Percentiles rank a stretch among this genome's conserved stretches.
Evolutionary conservation across 2,888 invertebrate genomes (phyloP).

Genomic region (Pseudococcus viburni): DNA sequence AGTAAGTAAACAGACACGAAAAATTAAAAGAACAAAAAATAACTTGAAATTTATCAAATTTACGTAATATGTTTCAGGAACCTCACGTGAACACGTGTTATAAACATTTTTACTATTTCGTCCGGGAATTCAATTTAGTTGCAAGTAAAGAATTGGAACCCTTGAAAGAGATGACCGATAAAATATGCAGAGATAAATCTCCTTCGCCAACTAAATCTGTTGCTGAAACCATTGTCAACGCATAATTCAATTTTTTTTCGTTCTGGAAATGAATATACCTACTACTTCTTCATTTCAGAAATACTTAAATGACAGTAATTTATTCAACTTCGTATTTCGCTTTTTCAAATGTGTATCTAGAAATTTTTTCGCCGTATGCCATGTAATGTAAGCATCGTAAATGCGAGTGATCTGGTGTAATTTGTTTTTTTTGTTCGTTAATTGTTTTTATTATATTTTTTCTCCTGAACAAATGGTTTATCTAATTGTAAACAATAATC

Average conservation of each 20-base stretch:
- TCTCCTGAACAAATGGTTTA: not conserved
- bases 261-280: not conserved
- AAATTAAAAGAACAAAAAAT: not conserved
- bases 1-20: constrained; percentile 74
- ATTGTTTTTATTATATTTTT: not conserved
- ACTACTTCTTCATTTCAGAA: too few relatives aligned
- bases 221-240: not conserved
- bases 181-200: constrained; percentile 74
- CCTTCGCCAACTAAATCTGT: constrained; percentile 61
- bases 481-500: not conserved
- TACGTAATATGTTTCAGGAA: constrained; percentile 76
- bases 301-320: not conserved
- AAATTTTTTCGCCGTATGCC: not conserved
- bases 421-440: not conserved
- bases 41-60: not conserved
- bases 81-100: constrained; percentile 95
- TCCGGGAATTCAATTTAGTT: constrained; percentile 87
- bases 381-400: not conserved
- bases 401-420: not conserved
- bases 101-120: constrained; percentile 94
- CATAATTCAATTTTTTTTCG: not conserved
- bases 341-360: not conserved
- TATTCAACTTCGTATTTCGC: not conserved
- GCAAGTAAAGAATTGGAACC: constrained; percentile 89
- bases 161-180: constrained; percentile 82